A percentile compares a stretch with the other conserved stretches of the same genome.
Conservation (phyloP, 2,113 vertebrate species). For the Lasiurus cinereus region DNA sequence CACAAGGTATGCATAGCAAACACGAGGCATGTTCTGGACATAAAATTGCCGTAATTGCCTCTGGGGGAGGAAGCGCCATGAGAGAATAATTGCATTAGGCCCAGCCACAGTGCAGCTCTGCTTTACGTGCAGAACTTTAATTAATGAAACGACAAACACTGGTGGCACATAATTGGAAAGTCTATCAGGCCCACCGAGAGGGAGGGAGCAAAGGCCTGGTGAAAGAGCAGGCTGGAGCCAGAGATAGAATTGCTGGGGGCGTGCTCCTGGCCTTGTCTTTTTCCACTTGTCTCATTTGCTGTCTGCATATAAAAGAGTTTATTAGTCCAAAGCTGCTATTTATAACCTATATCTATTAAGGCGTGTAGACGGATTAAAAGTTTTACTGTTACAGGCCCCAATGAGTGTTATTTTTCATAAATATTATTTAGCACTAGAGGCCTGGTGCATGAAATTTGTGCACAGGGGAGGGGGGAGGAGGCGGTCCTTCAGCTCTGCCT, state of each 20-base stretch:
- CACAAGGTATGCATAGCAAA: slow-evolving; percentile 57
- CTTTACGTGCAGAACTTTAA: slow-evolving; percentile 80
- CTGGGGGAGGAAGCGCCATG: slow-evolving; percentile 63
- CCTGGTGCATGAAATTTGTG: too few relatives aligned
- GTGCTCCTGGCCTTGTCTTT: slow-evolving; percentile 64
- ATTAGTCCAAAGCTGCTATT: slow-evolving; percentile 77
- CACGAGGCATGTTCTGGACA: slow-evolving; percentile 41
- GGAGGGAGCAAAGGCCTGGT: slow-evolving; percentile 63
- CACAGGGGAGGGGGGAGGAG: too few relatives aligned
- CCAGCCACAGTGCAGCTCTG: slow-evolving; percentile 71
- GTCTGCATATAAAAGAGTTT: slow-evolving; percentile 77
- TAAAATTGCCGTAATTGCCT: slow-evolving; percentile 80
- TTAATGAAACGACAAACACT: slow-evolving; percentile 83
- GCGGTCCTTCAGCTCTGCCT: too few relatives aligned
- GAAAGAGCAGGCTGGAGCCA: slow-evolving; percentile 65
- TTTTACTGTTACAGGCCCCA: not conserved
- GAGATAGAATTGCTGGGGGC: slow-evolving; percentile 71
- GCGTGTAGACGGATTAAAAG: slow-evolving; percentile 41
- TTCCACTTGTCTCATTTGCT: slow-evolving; percentile 63
- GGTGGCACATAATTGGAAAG: slow-evolving; percentile 82
- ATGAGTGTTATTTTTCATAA: slow-evolving; percentile 9
- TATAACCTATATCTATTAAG: slow-evolving; percentile 73
- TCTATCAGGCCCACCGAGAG: slow-evolving; percentile 70
- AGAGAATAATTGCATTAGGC: slow-evolving; percentile 74
- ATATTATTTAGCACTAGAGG: not conserved